Base-by-base conservation (phyloP, 2,888 invertebrate species). In the Melinaea marsaeus region DNA sequence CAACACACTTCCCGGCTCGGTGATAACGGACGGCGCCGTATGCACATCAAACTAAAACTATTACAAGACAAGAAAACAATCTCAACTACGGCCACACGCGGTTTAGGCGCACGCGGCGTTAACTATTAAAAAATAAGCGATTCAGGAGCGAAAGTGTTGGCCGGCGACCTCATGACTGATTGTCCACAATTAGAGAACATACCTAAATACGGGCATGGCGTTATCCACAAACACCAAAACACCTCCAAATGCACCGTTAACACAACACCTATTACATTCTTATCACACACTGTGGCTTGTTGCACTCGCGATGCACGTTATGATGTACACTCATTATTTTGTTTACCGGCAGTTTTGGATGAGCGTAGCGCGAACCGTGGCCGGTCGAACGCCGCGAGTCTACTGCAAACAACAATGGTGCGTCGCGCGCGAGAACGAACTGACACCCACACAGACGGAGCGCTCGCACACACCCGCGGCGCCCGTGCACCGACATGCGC, bases 161-260 rank as follows among this genome's bases (percentile, higher is more conserved):
- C 83, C 85, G 84, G 75, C 83, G 88, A 87, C 87, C 85, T 79
- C 83, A 80, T 75, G 75, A 80, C 79, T 84, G 85, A 88, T 87
- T 86, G 84, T 79, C 80, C 86, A 85, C 86, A 88, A 88, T 89
- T 88, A 88, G 81, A 76, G 77, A 79, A 88, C 90, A 87, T 90
- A 90, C 90, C 90, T 90, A 90, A 89, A 88, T 84, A 84, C 80
- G 80, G 79, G 84, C 88, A 89, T 88, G 84, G 88, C 86, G 85
- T 79, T 80, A 77, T 81, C 82, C 84, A 83, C 83, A 83, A 42
- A 84, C 82, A 84, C 84, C 87, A 82, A 86, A 85, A 86, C 86
- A 86, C 83, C 85, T 83, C 79, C 77, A 80, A 78, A 82, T 84
- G 86, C 87, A 82, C 78, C 74, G 81, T 80, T 78, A 83, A 83